These are phyloP conservation scores for Dendrocincla fuliginosa DNA, from an alignment of 2,797 vertebrate genomes.

Conservation along the genomic window DNA sequence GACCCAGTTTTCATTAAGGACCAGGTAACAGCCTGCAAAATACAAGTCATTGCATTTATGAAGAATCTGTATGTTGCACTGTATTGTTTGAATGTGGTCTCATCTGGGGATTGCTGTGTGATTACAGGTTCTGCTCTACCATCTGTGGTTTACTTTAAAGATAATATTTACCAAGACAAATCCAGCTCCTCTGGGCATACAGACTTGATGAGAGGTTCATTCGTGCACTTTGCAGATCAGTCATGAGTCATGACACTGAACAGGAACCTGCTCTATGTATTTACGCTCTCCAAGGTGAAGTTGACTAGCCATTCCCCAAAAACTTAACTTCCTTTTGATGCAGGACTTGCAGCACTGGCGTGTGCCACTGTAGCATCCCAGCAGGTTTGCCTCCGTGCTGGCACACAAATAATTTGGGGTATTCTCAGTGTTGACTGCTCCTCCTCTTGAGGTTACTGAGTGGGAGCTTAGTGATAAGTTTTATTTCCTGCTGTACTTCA, in stretches of 20 bases:
- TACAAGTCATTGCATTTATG: neutral
- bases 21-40: neutral
- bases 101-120: neutral
- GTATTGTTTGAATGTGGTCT: neutral
- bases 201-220: neutral
- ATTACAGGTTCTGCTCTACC: neutral
- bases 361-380: neutral
- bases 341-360: neutral
- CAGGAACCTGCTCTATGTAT: neutral
- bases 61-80: neutral
- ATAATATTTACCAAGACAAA: neutral
- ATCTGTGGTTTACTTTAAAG: neutral
- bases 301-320: neutral
- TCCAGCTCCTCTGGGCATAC: neutral
- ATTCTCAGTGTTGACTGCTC: neutral
- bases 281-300: neutral
- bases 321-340: neutral
- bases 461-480: neutral
- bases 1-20: neutral
- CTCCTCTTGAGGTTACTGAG: neutral
- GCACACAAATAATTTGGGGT: neutral
- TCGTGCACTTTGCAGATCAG: neutral
- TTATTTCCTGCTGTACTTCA: neutral
- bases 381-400: neutral
- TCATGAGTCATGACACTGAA: neutral